Evolutionary conservation across 2,888 invertebrate genomes (phyloP), one percentile per base, ranked within the genome.

Genomic region (Lasioglossum oenotherae): DNA sequence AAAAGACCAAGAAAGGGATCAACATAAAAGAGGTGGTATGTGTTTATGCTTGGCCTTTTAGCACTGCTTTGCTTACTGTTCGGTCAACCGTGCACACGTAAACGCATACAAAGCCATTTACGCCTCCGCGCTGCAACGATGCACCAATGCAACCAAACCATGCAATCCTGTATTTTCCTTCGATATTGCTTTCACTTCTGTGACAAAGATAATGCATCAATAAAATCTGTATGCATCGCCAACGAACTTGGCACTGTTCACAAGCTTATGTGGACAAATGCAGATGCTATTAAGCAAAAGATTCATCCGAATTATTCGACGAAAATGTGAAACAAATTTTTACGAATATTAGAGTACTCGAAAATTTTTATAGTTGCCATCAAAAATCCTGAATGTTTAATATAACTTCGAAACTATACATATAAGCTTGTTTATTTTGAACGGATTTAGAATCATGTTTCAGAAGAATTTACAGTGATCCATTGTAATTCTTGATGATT

Each of bases 41-140:
- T 80, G 86, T 91, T 92, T 89, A 89, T 87, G 87, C 89, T 87
- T 81, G 81, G 80, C 86, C 87, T 88, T 91, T 91, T 82, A 87
- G 74, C 82, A 79, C 83, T 79, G 86, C 80, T 88, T 81, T 73
- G 79, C 77, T 73, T 74, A 78, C 44, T 87, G 83, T 75, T 86
- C 79, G 53, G 79, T 64, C 78, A 64, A 80, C 60, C 69, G 64
- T 46, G 57, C 49, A 46, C 82, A 67, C 60, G 73, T 31, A 72
- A 77, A 76, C 46, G 76, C 75, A 80, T 67, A 67, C 79, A 19
- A 38, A 74, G 35, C 31, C 67, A 41, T 49, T 31, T 41, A 31
- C 76, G 76, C 44, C 35, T 41, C 46, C 46, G 67, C n/a, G 35
- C 10, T 4, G 14, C 53, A 53, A 23, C 53, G 23, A 53, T n/a